Conservation (phyloP, 2,888 invertebrate species). For the Magallana nippona region DNA sequence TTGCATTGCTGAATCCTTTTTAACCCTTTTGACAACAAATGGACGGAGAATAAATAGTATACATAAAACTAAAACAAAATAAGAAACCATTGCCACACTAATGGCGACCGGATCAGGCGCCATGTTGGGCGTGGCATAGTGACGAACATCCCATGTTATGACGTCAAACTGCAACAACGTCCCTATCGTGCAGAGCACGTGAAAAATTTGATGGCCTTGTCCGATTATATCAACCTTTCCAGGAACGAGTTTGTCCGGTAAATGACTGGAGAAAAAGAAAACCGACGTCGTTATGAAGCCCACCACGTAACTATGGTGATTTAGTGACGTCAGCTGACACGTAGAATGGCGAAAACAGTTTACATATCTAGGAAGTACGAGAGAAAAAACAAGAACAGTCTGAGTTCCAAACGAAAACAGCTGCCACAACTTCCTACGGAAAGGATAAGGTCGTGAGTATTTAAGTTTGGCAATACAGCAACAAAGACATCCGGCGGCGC, state of each 20-base stretch:
- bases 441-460: slow-evolving; percentile 62
- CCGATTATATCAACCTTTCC: slow-evolving; percentile 62
- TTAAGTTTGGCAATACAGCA: slow-evolving; percentile 61
- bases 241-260: slow-evolving; percentile 63
- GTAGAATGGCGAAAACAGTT: slow-evolving; percentile 53
- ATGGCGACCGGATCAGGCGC: slow-evolving; percentile 29
- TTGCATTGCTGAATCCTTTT: slow-evolving; percentile 4
- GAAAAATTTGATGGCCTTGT: slow-evolving; percentile 71
- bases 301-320: slow-evolving; percentile 60
- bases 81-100: slow-evolving; percentile 12
- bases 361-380: slow-evolving; percentile 54
- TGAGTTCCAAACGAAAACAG: slow-evolving; percentile 57
- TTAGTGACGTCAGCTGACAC: slow-evolving; percentile 56
- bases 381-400: slow-evolving; percentile 50
- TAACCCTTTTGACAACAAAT: slow-evolving; percentile 20
- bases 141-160: slow-evolving; percentile 47
- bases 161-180: slow-evolving; percentile 53
- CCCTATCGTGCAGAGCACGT: slow-evolving; percentile 53
- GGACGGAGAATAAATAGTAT: not conserved
- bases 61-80: slow-evolving; percentile 5
- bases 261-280: slow-evolving; percentile 65
- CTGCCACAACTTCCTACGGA: slow-evolving; percentile 61
- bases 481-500: slow-evolving; percentile 59
- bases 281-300: slow-evolving; percentile 56
- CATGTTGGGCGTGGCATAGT: not conserved